phyloP scores from a whole-genome alignment of 2,797 vertebrate genomes.

The Lindbergichthys nudifrons region DNA sequence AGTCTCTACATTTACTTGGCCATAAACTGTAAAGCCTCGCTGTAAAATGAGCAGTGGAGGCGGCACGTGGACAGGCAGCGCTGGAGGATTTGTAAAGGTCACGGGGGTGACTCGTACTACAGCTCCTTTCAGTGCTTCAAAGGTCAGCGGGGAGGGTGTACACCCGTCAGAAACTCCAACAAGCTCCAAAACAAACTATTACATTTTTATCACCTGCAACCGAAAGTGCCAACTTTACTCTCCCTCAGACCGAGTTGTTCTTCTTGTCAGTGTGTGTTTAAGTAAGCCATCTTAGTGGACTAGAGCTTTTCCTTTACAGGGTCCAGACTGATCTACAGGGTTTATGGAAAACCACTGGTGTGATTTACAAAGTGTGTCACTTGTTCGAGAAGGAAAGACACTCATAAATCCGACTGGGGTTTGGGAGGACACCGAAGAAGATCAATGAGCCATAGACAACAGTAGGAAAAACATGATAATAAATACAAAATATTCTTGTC shows the following conservation, averaged over 20 bases:
- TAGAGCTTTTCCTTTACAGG: constrained; percentile 26
- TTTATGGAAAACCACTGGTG: constrained; percentile 53
- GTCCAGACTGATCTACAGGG: constrained; percentile 41
- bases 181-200: constrained; percentile 77
- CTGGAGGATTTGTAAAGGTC: constrained; percentile 52
- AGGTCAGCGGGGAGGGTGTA: constrained; percentile 64
- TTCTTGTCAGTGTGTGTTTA: constrained; percentile 19
- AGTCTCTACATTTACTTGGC: constrained; percentile 68
- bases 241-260: constrained; percentile 28
- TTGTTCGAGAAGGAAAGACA: constrained; percentile 41
- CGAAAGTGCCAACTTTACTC: constrained; percentile 43
- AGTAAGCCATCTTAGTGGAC: constrained; percentile 36
- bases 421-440: constrained; percentile 50
- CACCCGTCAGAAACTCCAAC: constrained; percentile 48
- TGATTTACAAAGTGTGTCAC: constrained; percentile 54
- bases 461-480: constrained; percentile 42
- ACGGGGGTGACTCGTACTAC: constrained; percentile 36
- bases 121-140: constrained; percentile 45
- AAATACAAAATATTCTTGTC: constrained; percentile 35
- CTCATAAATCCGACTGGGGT: constrained; percentile 45
- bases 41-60: constrained; percentile 53
- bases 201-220: constrained; percentile 69
- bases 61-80: constrained; percentile 41
- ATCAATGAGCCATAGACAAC: constrained; percentile 53
- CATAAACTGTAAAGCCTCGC: constrained; percentile 57